Conservation (phyloP, 2,797 vertebrate genomes). For the Argya squamiceps region DNA sequence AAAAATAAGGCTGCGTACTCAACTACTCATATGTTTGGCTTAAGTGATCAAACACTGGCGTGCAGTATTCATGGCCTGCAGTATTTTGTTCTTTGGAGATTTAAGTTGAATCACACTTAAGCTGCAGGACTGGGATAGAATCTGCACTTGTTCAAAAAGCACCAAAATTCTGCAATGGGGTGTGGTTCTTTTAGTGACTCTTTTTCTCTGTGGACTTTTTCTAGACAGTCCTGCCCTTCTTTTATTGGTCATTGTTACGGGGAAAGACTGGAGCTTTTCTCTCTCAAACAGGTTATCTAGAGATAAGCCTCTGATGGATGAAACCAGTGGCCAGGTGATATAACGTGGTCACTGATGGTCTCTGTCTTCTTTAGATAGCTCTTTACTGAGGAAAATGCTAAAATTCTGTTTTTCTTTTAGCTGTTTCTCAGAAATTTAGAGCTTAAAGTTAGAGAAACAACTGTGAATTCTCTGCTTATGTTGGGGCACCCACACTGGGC, state of each 20-base stretch:
- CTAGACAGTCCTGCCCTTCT: background rate
- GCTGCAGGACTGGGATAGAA: background rate
- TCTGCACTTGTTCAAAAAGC: background rate
- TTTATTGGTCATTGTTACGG: background rate
- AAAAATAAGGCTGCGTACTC: background rate
- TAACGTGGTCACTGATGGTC: accelerated
- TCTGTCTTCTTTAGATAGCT: background rate
- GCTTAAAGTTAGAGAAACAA: background rate
- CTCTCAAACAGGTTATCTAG: background rate
- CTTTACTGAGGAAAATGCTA: background rate
- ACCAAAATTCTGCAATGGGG: background rate
- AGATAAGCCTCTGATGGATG: background rate
- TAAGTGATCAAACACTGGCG: background rate
- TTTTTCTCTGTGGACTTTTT: background rate
- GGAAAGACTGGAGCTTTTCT: background rate
- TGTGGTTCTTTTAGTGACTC: background rate
- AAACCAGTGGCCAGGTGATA: background rate
- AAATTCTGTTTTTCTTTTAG: background rate
- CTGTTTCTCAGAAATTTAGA: background rate
- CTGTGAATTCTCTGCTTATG: background rate
- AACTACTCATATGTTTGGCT: background rate
- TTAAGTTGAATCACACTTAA: background rate
- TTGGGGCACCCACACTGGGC: too few relatives aligned
- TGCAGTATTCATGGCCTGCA: background rate
- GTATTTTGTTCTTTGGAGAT: background rate